Evolutionary conservation across 2,888 invertebrate genomes (phyloP), one percentile per base, ranked within the genome.

Genomic region (Drosophila anomelani): DNA sequence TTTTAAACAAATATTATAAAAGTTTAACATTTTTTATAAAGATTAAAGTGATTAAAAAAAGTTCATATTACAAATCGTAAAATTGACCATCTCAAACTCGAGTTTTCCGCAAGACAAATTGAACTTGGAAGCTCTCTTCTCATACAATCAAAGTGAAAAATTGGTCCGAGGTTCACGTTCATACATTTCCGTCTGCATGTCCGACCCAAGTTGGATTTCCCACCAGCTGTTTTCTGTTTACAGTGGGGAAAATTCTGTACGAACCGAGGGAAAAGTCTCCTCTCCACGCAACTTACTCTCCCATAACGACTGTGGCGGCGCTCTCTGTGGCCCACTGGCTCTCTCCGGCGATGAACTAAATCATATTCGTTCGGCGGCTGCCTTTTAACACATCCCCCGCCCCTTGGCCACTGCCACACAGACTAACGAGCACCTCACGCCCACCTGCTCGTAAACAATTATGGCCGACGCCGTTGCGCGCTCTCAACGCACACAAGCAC

Each of bases 221-320:
- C 46, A 36, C 39, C 84, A 89, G 90, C 90, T 87, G 90, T 79
- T 89, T 78, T 85, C 59, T 89, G 80, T 90, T 90, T 90, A 90
- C 79, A 79, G 70, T 38, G 56, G 47, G 56, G 58, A 41, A 71
- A 54, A 23, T 53, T 63, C 70, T 73, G 57, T 51, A 49, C 34
- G 23, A 59, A 29, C 17, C 29, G 29, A 32, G 12, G 36, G 29
- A 60, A 51, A 57, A 59, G 13, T 34, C 38, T 54, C 62, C 47
- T 32, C 64, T 43, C 26, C 10, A 6, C 7, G 17, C 15, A 17
- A 26, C 20, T 23, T 13, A 9, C 20, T 63, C 62, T 62, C 69
- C 3, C 34, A 34, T 9, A 15, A 20, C 15, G 34, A 20, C 13
- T 51, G 9, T 66, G 20, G 8, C 17, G 4, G 15, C 39, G 32